Base-by-base conservation (phyloP, 2,888 invertebrate genomes). In the Limnephilus lunatus region DNA sequence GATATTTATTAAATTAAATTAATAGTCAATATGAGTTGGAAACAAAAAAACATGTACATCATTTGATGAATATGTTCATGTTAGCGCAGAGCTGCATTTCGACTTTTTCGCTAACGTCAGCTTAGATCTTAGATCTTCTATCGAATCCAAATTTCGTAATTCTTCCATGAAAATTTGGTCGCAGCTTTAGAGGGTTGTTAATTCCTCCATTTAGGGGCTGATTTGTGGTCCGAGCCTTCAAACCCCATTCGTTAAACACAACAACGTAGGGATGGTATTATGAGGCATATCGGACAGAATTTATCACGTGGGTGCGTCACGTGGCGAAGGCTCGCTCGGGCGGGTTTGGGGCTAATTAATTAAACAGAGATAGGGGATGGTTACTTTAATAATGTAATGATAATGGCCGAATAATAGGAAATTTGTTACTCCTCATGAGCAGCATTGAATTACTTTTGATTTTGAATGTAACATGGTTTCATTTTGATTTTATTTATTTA, bases 231-330 rank as follows among this genome's bases (percentile, higher is more conserved):
- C 1, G 35, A 39, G 5, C 35, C 83, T 83, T 83, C 35, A 14
- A 35, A 83, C 83, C 32, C 25, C 25, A 68, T 68, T 83, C 83
- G 83, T 83, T 68, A 68, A n/a, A 25, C 68, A 68, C 68, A 68
- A n/a, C 68, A 68, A 68, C 68, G 25, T 25, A 2, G n/a, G 68
- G n/a, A 68, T 68, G 68, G 68, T 68, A 68, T 25, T 83, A 32
- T 35, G 83, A 35, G 25, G 83, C 35, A 83, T 83, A 25, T 83
- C 9, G 39, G 83, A 35, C 32, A 35, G 19, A 35, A 83, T 83
- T 83, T 83, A 83, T 83, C 83, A 83, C 83, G 32, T 35, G 32
- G 83, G 83, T 14, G 83, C 35, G 83, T 83, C 83, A 83, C 83
- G 83, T 35, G 83, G 82, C 31, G 32, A 82, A 83, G 82, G 82